These are phyloP conservation scores for Andrena hattorfiana DNA, from an alignment of 2,888 invertebrate genomes.

Conservation along the genomic window DNA sequence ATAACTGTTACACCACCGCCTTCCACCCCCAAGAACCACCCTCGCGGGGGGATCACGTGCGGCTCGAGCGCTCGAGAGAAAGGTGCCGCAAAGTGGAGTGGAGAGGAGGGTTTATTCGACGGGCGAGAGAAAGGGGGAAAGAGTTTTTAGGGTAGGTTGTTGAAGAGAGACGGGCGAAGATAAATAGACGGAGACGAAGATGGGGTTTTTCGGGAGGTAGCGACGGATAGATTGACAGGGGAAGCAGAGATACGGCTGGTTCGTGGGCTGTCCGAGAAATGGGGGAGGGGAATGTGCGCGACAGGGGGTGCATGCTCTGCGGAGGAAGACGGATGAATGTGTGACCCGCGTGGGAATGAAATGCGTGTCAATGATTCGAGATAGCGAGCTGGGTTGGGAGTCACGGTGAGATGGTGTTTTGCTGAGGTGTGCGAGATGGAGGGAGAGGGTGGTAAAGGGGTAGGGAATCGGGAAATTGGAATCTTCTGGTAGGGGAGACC, in stretches of 20 bases:
- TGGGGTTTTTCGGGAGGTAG: slow-evolving; percentile 36
- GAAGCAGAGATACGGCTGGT: slow-evolving; percentile 34
- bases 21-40: slow-evolving; percentile 10
- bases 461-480: too few species aligned
- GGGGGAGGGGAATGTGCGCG: slow-evolving; percentile 10
- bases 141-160: slow-evolving; percentile 26
- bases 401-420: background rate
- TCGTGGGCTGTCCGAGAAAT: slow-evolving; percentile 21
- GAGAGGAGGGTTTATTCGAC: slow-evolving; percentile 1
- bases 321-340: slow-evolving; percentile 13
- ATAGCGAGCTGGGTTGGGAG: background rate
- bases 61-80: background rate
- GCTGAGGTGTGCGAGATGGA: background rate
- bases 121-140: slow-evolving; percentile 11
- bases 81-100: background rate
- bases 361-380: slow-evolving; percentile 4
- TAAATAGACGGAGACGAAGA: slow-evolving; percentile 47
- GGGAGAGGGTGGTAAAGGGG: background rate
- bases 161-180: slow-evolving; percentile 14
- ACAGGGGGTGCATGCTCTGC: slow-evolving; percentile 3
- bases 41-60: background rate
- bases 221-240: slow-evolving; percentile 53
- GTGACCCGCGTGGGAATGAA: slow-evolving; percentile 11
- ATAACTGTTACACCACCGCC: slow-evolving; percentile 74
- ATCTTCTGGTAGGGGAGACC: too few species aligned